phyloP scores from a whole-genome alignment of 1,140 invertebrate species.

The Micrasema longulum region DNA sequence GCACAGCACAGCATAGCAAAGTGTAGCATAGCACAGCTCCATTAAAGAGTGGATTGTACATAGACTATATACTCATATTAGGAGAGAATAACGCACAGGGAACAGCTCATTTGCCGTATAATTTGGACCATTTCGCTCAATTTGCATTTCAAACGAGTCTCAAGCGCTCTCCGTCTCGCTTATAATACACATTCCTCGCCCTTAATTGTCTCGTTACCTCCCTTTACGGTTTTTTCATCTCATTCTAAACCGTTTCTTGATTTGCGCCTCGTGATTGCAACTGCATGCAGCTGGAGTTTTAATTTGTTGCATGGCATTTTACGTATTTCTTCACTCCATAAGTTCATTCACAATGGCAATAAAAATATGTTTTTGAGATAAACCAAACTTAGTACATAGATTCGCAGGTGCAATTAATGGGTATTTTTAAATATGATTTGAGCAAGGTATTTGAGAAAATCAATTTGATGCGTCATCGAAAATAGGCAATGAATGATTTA shows the following conservation, averaged over 20 bases:
- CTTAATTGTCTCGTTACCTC: background rate
- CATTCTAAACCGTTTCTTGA: background rate
- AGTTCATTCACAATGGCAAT: too few species aligned
- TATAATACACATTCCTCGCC: background rate
- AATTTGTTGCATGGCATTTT: too few species aligned
- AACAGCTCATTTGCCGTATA: constrained; percentile 50
- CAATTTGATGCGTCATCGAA: too few species aligned
- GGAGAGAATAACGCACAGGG: constrained; percentile 44
- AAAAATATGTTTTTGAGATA: too few species aligned
- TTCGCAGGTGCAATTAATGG: too few species aligned
- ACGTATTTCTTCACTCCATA: too few species aligned
- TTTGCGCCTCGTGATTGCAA: constrained; percentile 7
- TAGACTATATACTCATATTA: constrained; percentile 25
- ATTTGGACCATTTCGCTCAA: constrained; percentile 51
- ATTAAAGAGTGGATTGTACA: too few species aligned
- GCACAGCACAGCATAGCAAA: background rate
- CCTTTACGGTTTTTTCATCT: background rate
- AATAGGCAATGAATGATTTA: too few species aligned
- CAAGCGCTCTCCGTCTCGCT: constrained; percentile 16
- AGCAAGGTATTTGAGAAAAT: too few species aligned
- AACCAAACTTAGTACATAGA: too few species aligned
- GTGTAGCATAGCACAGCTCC: background rate
- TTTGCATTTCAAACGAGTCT: constrained; percentile 52
- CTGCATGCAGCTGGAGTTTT: too few species aligned
- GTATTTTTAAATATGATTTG: too few species aligned